Conservation (phyloP, 2,113 vertebrate genomes). For the Tympanuchus pallidicinctus region DNA sequence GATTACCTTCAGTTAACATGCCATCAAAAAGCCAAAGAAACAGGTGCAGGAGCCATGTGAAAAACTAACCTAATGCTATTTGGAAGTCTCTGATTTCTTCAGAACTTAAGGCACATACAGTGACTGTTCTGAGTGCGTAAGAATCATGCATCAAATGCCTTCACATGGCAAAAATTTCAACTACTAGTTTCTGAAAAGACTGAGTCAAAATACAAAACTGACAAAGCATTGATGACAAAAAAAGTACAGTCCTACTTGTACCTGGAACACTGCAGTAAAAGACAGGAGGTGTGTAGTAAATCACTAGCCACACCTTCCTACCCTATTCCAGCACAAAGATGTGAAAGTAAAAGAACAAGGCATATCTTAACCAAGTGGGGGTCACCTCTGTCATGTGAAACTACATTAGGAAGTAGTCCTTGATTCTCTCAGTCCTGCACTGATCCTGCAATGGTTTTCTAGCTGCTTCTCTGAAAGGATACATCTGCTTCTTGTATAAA, state of each 20-base stretch:
- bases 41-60: not conserved
- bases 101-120: not conserved
- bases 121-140: accelerated
- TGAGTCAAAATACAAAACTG: not conserved
- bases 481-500: not conserved
- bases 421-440: not conserved
- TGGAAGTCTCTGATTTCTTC: not conserved
- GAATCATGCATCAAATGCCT: not conserved
- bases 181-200: not conserved
- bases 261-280: not conserved
- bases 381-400: not conserved
- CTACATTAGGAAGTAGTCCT: not conserved
- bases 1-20: not conserved
- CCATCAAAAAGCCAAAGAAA: not conserved
- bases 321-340: not conserved
- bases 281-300: not conserved
- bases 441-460: not conserved
- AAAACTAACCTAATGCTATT: not conserved
- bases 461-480: not conserved
- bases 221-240: not conserved
- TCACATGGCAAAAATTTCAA: not conserved
- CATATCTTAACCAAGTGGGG: not conserved
- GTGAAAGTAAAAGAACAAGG: not conserved
- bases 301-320: not conserved
- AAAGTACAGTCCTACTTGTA: not conserved